These are phyloP conservation scores for Venturia canescens DNA, from an alignment of 1,140 invertebrate genomes.

Conservation along the genomic window DNA sequence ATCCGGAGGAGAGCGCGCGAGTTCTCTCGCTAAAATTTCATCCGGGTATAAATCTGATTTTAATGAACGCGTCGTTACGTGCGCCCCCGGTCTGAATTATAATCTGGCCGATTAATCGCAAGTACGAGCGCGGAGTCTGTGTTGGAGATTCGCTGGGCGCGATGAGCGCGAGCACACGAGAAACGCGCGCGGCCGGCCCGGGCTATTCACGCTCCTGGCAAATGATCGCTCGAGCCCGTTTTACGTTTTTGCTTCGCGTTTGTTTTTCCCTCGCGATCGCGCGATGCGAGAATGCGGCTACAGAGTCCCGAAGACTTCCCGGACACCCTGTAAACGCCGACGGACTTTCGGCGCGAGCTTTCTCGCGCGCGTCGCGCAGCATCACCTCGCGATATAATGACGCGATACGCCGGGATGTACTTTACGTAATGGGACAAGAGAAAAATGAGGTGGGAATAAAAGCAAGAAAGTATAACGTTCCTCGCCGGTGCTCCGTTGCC, in stretches of 20 bases:
- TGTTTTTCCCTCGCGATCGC: no score
- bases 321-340: neutral
- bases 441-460: neutral
- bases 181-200: neutral
- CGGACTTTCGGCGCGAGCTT: neutral
- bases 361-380: slow-evolving; percentile 3
- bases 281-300: no score
- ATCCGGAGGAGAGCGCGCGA: slow-evolving; percentile 13
- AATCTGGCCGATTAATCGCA: slow-evolving; percentile 57
- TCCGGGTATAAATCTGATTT: slow-evolving; percentile 60
- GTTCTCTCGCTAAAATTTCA: slow-evolving; percentile 50
- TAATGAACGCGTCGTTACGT: slow-evolving; percentile 57
- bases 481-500: neutral
- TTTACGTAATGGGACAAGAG: slow-evolving; percentile 31
- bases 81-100: slow-evolving; percentile 54
- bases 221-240: slow-evolving; percentile 50
- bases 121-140: slow-evolving; percentile 36
- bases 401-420: slow-evolving; percentile 7
- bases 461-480: slow-evolving; percentile 14
- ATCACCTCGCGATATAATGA: slow-evolving; percentile 27
- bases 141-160: neutral
- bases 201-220: slow-evolving; percentile 38
- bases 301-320: no score
- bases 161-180: neutral
- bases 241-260: slow-evolving; percentile 11